Evolutionary conservation across 1,140 invertebrate species (phyloP).

Genomic region (Babylonia areolata): DNA sequence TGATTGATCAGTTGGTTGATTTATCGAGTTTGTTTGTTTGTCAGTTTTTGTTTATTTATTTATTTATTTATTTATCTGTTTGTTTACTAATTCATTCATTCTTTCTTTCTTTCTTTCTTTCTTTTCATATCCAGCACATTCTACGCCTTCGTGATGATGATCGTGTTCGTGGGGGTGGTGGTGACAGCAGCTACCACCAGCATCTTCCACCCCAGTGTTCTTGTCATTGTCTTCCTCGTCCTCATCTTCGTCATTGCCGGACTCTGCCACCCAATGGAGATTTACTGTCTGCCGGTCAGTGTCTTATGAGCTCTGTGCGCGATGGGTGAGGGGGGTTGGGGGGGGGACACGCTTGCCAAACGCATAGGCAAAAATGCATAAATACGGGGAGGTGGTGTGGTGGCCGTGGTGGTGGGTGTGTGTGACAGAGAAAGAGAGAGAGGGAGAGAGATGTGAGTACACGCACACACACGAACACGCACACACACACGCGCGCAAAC

Average conservation of each 20-base stretch:
- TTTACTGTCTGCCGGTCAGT: conserved; percentile 89
- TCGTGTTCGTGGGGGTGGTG: conserved; percentile 70
- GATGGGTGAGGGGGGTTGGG: no score
- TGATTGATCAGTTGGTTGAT: no score
- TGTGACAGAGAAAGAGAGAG: no score
- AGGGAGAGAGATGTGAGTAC: no score
- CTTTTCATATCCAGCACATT: conserved; percentile 59
- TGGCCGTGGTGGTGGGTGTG: no score
- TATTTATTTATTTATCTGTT: not conserved
- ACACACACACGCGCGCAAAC: no score
- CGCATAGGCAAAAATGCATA: no score
- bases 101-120: not conserved
- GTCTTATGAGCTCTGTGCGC: no score
- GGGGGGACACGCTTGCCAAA: no score
- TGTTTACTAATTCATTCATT: not conserved
- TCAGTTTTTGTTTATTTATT: not conserved
- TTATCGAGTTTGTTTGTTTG: not conserved
- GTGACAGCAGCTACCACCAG: conserved; percentile 57
- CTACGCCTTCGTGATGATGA: conserved; percentile 73
- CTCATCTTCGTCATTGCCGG: conserved; percentile 68
- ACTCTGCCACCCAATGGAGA: conserved; percentile 70
- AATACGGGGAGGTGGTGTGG: no score
- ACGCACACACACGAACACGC: no score
- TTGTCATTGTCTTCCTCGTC: conserved; percentile 65
- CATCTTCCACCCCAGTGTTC: conserved; percentile 64